Base-by-base conservation (phyloP, 2,113 vertebrate genomes). In the Hyperopisus bebe region DNA sequence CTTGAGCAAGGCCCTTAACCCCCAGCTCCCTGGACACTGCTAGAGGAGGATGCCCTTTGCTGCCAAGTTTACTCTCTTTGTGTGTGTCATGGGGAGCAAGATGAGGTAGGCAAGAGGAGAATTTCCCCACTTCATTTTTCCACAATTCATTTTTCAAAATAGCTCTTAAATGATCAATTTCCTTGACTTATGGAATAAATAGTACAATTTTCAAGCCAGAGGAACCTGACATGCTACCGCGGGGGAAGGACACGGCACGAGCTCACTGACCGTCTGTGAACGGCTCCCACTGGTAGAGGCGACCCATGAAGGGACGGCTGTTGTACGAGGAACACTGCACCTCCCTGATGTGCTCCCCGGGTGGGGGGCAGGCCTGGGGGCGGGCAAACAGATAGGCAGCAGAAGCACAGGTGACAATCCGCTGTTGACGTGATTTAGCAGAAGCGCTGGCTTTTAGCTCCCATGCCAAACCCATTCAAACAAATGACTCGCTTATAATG, bases 281-380 rank as follows among this genome's bases (percentile, higher is more conserved):
- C 50, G 98, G 97, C 46, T 99, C 98, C 98, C 98, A 99, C 90
- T 99, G 96, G 90, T 99, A 99, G 91, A 98, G 95, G 82, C 97
- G 95, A 53, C 98, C 98, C 98, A 99, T 98, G 95, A 99, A 99
- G 15, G 97, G 97, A 89, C 97, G 97, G 93, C 95, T 98, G 95
- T 99, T 98, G 95, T 98, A 97, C 1, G 97, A 97, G 2, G 98
- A 97, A 90, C 98, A 99, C 15, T 99, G 98, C 17, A 97, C 95
- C 39, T 97, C 97, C 93, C 97, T 95, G 93, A 98, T 97, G 91
- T 94, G 96, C 93, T 95, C 95, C 93, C 97, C 97, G 94, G 95
- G 96, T 91, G 97, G 94, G 50, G 96, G 97, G 93, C 98, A 99
- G 53, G 94, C 92, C 98, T 99, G 94, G 91, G 91, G 50, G 93